Evolutionary conservation across 30 jellyfish, hydroid and myxozoan species (phyloP).

Genomic region (Phacellophora camtschatica): DNA sequence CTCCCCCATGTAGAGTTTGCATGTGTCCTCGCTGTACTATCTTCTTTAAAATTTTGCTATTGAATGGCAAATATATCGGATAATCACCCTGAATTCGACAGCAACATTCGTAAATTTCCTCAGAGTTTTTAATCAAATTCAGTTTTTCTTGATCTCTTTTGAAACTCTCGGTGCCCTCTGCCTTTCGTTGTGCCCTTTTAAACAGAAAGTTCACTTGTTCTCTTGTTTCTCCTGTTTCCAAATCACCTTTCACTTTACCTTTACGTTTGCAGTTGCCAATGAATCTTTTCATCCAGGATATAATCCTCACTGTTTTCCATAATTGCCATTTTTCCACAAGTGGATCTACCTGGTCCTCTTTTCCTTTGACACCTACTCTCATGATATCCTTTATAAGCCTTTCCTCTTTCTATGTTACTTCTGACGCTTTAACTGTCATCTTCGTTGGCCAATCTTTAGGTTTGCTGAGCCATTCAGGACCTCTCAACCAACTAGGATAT

Average conservation of each 20-base stretch:
- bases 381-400: neutral
- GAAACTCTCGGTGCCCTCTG: neutral
- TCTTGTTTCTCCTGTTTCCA: neutral
- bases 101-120: neutral
- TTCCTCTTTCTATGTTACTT: neutral
- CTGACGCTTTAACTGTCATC: neutral
- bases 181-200: neutral
- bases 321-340: neutral
- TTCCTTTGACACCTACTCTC: neutral
- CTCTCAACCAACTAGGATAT: neutral
- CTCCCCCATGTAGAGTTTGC: conserved; percentile 17
- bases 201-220: neutral
- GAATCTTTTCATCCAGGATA: neutral
- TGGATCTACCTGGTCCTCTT: neutral
- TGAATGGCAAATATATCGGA: neutral
- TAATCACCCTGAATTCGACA: neutral
- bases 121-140: neutral
- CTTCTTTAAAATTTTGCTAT: too few species aligned
- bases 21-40: neutral
- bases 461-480: neutral
- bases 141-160: too few species aligned
- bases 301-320: neutral
- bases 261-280: neutral
- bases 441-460: neutral
- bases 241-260: neutral